Conservation (phyloP, 2,888 invertebrate species). For the Malthinus seriepunctatus region DNA sequence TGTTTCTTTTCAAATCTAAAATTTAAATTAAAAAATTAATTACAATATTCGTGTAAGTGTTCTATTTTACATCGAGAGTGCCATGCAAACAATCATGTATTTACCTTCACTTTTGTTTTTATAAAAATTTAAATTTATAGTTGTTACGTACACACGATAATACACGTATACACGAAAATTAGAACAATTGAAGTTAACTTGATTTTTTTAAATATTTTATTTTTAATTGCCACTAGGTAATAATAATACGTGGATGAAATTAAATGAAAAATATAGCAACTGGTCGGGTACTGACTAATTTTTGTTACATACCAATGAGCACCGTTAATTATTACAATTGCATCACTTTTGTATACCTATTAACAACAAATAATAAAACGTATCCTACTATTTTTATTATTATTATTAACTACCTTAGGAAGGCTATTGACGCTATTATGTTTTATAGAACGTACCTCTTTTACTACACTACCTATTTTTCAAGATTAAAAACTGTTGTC, state of each 20-base stretch:
- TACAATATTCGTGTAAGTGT: neutral
- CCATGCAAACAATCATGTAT: neutral
- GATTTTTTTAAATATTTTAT: too few relatives aligned
- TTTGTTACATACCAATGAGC: slow-evolving; percentile 21
- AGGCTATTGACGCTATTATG: too few relatives aligned
- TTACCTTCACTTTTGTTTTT: neutral
- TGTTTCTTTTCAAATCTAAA: slow-evolving; percentile 5
- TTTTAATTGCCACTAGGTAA: too few relatives aligned
- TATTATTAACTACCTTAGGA: too few relatives aligned
- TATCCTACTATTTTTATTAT: too few relatives aligned
- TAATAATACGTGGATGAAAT: too few relatives aligned
- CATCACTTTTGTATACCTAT: slow-evolving; percentile 12
- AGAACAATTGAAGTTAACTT: neutral
- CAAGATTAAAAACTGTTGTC: too few relatives aligned
- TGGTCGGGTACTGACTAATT: neutral
- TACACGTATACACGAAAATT: neutral
- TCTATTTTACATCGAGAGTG: neutral
- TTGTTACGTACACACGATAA: slow-evolving; percentile 4
- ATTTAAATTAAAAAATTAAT: neutral
- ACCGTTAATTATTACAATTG: slow-evolving; percentile 18
- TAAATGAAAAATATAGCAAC: neutral
- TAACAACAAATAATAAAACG: too few relatives aligned
- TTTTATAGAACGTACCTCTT: too few relatives aligned
- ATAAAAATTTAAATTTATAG: neutral
- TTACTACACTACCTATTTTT: too few relatives aligned